phyloP scores from a whole-genome alignment of 1,140 invertebrate species.

The Rhynchophorus ferrugineus region DNA sequence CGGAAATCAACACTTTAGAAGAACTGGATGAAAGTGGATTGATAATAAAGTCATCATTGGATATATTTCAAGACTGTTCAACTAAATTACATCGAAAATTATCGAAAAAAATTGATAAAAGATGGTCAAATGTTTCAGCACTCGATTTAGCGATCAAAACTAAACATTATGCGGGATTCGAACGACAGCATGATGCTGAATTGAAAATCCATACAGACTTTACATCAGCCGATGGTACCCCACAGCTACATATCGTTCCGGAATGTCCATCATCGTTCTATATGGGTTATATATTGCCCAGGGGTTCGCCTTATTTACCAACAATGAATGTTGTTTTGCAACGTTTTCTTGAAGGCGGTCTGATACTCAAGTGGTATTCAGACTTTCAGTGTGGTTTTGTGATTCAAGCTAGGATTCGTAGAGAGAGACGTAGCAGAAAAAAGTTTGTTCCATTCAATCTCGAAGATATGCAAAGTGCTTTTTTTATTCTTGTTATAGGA shows the following conservation, averaged over 20 bases:
- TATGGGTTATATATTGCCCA: conserved; percentile 23
- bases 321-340: background rate
- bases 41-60: conserved; percentile 5
- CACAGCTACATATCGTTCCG: conserved; percentile 22
- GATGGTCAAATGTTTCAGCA: background rate
- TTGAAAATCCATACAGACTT: background rate
- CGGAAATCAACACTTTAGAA: background rate
- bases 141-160: background rate
- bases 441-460: conserved; percentile 6
- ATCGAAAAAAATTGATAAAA: background rate
- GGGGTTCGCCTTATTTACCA: conserved; percentile 18
- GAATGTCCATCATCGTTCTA: conserved; percentile 24
- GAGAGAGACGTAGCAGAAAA: background rate
- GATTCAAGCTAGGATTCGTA: background rate
- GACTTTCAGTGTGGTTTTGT: background rate
- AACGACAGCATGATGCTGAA: conserved; percentile 11
- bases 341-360: background rate
- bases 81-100: conserved; percentile 5
- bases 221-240: conserved; percentile 2
- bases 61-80: background rate
- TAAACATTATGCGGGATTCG: conserved; percentile 3
- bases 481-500: conserved; percentile 12
- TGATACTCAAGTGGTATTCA: conserved; percentile 5
- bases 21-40: background rate
- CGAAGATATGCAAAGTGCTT: conserved; percentile 14